These are phyloP conservation scores for Oreochromis niloticus DNA, from an alignment of 2,113 vertebrate genomes.

Conservation along the genomic window DNA sequence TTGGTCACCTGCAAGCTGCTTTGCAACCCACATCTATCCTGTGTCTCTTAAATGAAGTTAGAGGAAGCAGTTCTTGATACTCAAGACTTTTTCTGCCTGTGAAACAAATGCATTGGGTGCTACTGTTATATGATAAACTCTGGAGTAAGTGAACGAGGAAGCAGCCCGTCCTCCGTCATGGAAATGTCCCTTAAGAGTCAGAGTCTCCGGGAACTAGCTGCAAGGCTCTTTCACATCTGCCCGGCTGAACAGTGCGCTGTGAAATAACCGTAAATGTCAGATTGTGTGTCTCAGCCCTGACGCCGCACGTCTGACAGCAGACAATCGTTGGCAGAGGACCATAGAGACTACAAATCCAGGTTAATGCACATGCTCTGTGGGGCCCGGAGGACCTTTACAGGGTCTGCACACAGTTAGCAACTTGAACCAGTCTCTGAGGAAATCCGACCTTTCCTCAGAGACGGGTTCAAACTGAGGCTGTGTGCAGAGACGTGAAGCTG, in stretches of 20 bases:
- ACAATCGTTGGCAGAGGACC: neutral
- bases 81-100: neutral
- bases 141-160: neutral
- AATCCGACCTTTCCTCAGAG: neutral
- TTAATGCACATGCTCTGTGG: neutral
- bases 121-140: neutral
- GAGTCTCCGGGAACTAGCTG: neutral
- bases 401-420: neutral
- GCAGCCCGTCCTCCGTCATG: neutral
- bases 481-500: neutral
- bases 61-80: neutral
- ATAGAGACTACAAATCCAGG: neutral
- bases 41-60: neutral
- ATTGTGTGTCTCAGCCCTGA: neutral
- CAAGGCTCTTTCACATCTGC: neutral
- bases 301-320: accelerated
- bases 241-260: neutral
- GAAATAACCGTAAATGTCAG: neutral
- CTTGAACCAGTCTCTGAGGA: neutral
- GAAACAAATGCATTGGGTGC: neutral
- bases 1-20: neutral
- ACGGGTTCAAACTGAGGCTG: neutral
- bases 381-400: neutral
- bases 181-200: neutral
- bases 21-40: neutral